Percentiles rank a stretch among this genome's conserved stretches.
Evolutionary conservation across 2,113 vertebrate species (phyloP).

Genomic region (Gorsachius goisagi): DNA sequence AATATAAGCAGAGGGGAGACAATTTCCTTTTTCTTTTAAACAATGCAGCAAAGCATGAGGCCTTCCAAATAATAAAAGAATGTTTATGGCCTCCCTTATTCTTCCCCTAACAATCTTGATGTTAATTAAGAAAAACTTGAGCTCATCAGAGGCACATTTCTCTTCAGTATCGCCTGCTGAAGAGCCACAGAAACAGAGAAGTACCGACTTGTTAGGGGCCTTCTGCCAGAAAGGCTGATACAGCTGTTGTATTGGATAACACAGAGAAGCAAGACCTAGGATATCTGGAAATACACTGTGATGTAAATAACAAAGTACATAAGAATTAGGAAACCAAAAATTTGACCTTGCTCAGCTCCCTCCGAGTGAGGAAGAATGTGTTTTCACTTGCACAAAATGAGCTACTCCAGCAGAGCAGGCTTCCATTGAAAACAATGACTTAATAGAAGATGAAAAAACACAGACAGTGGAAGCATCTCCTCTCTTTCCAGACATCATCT

Average conservation of each 20-base stretch:
- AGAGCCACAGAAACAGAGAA: neutral
- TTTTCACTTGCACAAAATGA: fast-evolving
- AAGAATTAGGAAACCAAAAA: neutral
- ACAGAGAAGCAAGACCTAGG: neutral
- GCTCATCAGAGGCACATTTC: neutral
- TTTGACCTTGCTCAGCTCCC: neutral
- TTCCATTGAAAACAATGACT: neutral
- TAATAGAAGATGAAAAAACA: neutral
- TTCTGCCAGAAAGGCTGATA: neutral
- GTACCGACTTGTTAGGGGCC: neutral
- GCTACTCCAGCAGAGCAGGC: neutral
- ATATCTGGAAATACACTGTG: neutral
- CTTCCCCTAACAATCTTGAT: slow-evolving; percentile 6
- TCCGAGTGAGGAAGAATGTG: neutral
- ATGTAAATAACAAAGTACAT: neutral
- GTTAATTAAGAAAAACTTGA: neutral
- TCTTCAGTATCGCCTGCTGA: neutral
- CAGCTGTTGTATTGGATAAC: neutral
- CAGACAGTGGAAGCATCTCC: neutral
- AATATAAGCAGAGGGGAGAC: slow-evolving; percentile 57
- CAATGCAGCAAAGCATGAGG: slow-evolving; percentile 3
- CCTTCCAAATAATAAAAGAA: slow-evolving; percentile 54
- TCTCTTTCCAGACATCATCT: neutral
- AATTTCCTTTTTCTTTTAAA: slow-evolving; percentile 70
- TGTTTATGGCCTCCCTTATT: slow-evolving; percentile 7